Evolutionary conservation across 2,113 vertebrate species (phyloP).

Genomic region (Monarcha castaneiventris): DNA sequence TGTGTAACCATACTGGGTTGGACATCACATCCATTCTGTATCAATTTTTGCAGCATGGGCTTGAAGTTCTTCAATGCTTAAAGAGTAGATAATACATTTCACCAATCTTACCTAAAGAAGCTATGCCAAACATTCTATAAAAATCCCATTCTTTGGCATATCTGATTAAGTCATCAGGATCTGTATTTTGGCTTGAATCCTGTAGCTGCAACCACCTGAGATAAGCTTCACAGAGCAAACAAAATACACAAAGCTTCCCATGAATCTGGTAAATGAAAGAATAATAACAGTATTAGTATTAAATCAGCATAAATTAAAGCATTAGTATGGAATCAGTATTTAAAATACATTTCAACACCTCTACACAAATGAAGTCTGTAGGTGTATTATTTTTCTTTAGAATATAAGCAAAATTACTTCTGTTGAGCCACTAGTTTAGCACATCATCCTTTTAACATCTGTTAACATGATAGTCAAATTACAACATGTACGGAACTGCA

Average conservation of each 20-base stretch:
- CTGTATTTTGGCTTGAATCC: slow-evolving; percentile 81
- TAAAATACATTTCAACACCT: neutral
- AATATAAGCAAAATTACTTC: neutral
- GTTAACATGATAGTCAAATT: neutral
- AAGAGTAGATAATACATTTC: neutral
- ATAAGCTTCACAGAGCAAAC: slow-evolving; percentile 95
- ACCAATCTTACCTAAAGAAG: slow-evolving; percentile 82
- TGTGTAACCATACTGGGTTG: neutral
- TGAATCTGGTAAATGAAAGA: slow-evolving; percentile 82
- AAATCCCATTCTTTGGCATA: slow-evolving; percentile 99
- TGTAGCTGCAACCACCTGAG: slow-evolving; percentile 90
- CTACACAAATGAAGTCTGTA: neutral
- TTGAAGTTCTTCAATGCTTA: neutral
- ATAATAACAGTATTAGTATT: neutral
- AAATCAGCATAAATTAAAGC: neutral
- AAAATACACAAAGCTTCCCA: slow-evolving; percentile 92
- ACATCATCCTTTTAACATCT: neutral
- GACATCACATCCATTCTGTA: neutral
- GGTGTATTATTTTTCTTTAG: neutral
- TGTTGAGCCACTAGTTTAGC: neutral
- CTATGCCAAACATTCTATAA: slow-evolving; percentile 90
- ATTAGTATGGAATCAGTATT: neutral
- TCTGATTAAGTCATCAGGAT: slow-evolving; percentile 92
- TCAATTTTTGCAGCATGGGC: neutral
- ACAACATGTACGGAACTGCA: neutral